Percentiles rank a stretch among this genome's conserved stretches.
Evolutionary conservation across 2,888 invertebrate genomes (phyloP).

Genomic region (Melieria omissa): DNA sequence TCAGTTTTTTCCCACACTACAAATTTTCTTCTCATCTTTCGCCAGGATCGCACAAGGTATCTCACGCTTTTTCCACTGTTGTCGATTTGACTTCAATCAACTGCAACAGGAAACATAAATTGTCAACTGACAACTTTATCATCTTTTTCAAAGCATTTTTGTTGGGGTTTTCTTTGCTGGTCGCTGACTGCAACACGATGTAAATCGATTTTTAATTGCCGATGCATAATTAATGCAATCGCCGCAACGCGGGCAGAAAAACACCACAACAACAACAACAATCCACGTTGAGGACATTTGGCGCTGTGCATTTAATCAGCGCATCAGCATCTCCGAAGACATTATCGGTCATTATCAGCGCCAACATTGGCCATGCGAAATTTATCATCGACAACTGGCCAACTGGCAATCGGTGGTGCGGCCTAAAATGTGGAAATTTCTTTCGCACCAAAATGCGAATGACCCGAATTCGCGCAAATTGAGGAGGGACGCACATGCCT

Average conservation of each 20-base stretch:
- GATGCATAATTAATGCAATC: conserved; percentile 51
- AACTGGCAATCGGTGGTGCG: conserved; percentile 21
- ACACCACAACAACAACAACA: conserved; percentile 20
- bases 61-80: conserved; percentile 30
- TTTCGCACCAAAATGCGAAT: conserved; percentile 52
- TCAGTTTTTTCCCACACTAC: neutral
- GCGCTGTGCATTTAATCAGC: conserved; percentile 44
- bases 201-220: conserved; percentile 63
- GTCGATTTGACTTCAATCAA: neutral
- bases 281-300: conserved; percentile 37
- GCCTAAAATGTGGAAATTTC: conserved; percentile 32
- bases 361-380: conserved; percentile 36
- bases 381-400: conserved; percentile 34
- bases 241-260: neutral
- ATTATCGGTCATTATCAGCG: conserved; percentile 13
- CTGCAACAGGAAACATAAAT: conserved; percentile 22
- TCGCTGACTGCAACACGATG: conserved; percentile 18
- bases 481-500: conserved; percentile 28
- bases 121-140: conserved; percentile 42
- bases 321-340: conserved; percentile 25
- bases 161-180: too few species aligned
- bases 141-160: conserved; percentile 6
- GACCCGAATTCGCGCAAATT: conserved; percentile 56
- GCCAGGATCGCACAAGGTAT: conserved; percentile 18
- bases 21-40: conserved; percentile 21